Conservation (phyloP, 2,113 vertebrate genomes). For the Crotalus viridis region DNA sequence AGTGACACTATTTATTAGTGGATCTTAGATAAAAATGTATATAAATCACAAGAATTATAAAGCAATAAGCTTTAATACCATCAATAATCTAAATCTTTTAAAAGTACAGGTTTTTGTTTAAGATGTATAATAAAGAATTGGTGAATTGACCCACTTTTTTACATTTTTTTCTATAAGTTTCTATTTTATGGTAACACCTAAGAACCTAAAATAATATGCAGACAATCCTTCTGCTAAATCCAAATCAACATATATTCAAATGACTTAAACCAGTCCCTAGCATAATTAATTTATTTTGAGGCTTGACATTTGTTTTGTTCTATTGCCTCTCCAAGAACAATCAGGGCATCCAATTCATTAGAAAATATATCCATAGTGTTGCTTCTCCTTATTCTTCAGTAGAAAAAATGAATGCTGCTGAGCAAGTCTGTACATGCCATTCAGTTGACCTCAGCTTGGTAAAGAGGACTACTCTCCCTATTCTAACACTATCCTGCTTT, state of each 20-base stretch:
- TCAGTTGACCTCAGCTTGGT: slow-evolving; percentile 23
- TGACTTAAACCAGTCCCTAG: not conserved
- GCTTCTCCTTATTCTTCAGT: not conserved
- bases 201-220: not conserved
- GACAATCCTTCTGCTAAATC: not conserved
- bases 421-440: slow-evolving; percentile 58
- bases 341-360: not conserved
- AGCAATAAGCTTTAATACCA: not conserved
- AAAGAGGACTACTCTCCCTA: not conserved
- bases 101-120: not conserved
- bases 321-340: not conserved
- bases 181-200: not conserved
- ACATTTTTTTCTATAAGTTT: not conserved
- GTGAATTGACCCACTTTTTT: not conserved
- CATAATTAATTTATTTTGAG: not conserved
- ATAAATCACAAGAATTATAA: not conserved
- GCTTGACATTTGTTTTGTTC: not conserved
- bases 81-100: not conserved
- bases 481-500: slow-evolving; percentile 24
- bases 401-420: slow-evolving; percentile 7
- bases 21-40: not conserved
- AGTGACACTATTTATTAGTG: not conserved
- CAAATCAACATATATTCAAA: not conserved
- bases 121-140: not conserved
- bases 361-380: not conserved